Base-by-base conservation (phyloP, 2,797 vertebrate genomes). In the Rhinophrynus dorsalis region DNA sequence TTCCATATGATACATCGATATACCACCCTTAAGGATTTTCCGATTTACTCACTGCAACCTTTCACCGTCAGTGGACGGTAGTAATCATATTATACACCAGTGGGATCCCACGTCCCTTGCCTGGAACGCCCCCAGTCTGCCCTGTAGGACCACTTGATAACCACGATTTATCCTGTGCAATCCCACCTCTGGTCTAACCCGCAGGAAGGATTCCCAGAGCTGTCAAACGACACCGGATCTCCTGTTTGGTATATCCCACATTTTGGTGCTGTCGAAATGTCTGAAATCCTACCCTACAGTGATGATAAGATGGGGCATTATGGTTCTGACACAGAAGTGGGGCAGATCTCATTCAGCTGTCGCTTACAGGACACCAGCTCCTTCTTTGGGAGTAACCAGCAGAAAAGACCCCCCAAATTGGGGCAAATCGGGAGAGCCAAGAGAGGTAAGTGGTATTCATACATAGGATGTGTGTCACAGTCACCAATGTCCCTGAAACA, bases 251-350 rank as follows among this genome's bases (percentile, higher is more conserved):
- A n/a, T 54, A 74, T 74, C 64, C 51, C 44, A 60, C 2, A 30
- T 17, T n/a, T 1, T 68, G 75, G 75, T 76, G 74, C 86, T 89
- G 89, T 5, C 32, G 65, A 83, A 81, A 98, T 98, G 96, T 98
- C 96, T 80, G 96, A 98, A 85, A 94, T 98, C 80, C 87, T 98
- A 86, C 96, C 96, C 78, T 98, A 97, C 88, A 92, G 88, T 85
- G 96, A 98, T 88, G 94, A 96, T 76, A 98, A 98, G 81, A 97
- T 98, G 96, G 95, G 78, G 84, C 94, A 94, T 86, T 98, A 96
- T 78, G 94, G 95, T 81, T 86, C 93, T 75, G 96, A 98, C 85
- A 90, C 92, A 78, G 96, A 98, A 83, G 94, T 95, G 83, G 92
- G 89, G 70, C 95, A 97, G 82, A 93, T 97, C 89, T 95, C 96